Evolutionary conservation across 1,140 invertebrate genomes (phyloP).

Genomic region (Pectinophora gossypiella): DNA sequence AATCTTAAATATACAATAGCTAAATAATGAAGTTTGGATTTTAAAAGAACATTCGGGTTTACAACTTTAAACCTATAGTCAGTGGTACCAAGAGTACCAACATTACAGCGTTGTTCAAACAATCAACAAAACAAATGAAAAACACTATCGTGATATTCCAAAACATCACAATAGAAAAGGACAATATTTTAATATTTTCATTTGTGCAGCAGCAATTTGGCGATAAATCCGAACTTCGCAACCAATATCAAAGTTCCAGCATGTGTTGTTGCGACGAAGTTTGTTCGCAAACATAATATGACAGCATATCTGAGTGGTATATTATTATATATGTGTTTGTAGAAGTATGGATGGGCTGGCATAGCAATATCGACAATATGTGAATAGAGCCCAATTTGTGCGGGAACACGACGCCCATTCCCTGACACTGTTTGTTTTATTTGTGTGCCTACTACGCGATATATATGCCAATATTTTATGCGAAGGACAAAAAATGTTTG

Average conservation of each 20-base stretch:
- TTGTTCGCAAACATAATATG: neutral
- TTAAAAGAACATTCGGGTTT: no score
- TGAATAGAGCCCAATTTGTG: conserved; percentile 44
- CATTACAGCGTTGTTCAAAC: no score
- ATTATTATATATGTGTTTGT: no score
- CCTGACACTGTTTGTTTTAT: conserved; percentile 26
- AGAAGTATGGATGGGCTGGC: neutral
- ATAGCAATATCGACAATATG: conserved; percentile 42
- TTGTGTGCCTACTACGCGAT: conserved; percentile 5
- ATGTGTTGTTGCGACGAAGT: neutral
- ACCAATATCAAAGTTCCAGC: neutral
- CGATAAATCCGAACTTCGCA: neutral
- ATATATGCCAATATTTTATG: neutral
- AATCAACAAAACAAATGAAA: no score
- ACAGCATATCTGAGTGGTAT: neutral
- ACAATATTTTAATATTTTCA: no score
- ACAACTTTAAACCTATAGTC: no score
- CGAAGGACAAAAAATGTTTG: neutral
- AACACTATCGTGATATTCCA: no score
- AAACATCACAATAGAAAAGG: no score
- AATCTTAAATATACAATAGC: no score
- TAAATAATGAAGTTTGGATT: no score
- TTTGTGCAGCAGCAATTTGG: neutral
- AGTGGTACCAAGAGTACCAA: no score
- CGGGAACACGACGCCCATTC: conserved; percentile 23